These are phyloP conservation scores for Drosophila guanche DNA, from an alignment of 1,140 invertebrate genomes.

Conservation along the genomic window DNA sequence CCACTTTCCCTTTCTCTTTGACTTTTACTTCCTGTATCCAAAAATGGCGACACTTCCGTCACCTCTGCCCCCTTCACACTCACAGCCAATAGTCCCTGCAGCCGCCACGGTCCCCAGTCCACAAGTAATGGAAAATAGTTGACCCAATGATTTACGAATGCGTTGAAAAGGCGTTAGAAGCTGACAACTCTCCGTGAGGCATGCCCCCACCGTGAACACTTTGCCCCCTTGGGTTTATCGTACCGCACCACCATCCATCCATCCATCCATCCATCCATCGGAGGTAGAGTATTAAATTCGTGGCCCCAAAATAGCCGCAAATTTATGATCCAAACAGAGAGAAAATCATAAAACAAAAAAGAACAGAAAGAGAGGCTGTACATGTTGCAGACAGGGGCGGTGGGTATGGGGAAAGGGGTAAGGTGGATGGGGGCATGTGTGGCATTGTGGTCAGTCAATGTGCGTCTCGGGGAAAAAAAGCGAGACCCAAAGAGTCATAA, in stretches of 20 bases:
- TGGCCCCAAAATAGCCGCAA: slow-evolving; percentile 63
- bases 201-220: no score
- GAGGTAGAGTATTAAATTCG: slow-evolving; percentile 60
- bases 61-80: neutral
- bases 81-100: slow-evolving; percentile 7
- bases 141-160: slow-evolving; percentile 73
- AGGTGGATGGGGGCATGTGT: neutral
- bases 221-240: slow-evolving; percentile 3
- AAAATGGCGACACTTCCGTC: slow-evolving; percentile 69
- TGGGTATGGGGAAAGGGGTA: neutral
- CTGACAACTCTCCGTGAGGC: no score
- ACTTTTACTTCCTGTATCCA: slow-evolving; percentile 8
- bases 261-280: neutral
- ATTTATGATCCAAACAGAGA: slow-evolving; percentile 55
- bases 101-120: slow-evolving; percentile 56
- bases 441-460: slow-evolving; percentile 41
- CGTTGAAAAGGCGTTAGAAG: slow-evolving; percentile 66
- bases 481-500: slow-evolving; percentile 71
- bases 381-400: neutral
- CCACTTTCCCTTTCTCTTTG: no score
- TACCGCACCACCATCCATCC: slow-evolving; percentile 12
- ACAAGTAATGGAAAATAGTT: slow-evolving; percentile 71
- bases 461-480: slow-evolving; percentile 36
- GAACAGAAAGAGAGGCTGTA: slow-evolving; percentile 1
- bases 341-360: slow-evolving; percentile 29